A percentile compares a stretch with the other conserved stretches of the same genome.
Evolutionary conservation across 1,140 invertebrate genomes (phyloP).

Genomic region (Eupristina koningsbergeri): DNA sequence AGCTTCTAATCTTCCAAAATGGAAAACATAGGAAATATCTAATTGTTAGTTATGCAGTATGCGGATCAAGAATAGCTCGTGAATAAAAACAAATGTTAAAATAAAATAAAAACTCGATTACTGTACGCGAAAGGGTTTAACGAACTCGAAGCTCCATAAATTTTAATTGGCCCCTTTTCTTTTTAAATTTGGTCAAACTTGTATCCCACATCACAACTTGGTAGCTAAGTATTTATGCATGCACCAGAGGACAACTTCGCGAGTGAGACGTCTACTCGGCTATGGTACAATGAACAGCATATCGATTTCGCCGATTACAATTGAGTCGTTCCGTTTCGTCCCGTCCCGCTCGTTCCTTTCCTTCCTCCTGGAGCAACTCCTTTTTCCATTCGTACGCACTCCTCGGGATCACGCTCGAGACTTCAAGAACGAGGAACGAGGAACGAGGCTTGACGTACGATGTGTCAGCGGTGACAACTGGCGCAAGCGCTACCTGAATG

Average conservation of each 20-base stretch:
- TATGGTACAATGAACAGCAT: too few species aligned
- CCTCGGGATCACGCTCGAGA: slow-evolving; percentile 48
- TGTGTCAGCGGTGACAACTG: slow-evolving; percentile 74
- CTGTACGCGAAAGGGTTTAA: not conserved
- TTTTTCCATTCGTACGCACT: slow-evolving; percentile 61
- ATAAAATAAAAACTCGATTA: too few species aligned
- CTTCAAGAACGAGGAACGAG: slow-evolving; percentile 66
- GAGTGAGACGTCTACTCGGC: slow-evolving; percentile 35
- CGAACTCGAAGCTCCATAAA: not conserved
- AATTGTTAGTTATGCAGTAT: too few species aligned
- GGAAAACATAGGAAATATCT: too few species aligned
- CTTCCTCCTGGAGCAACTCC: slow-evolving; percentile 55
- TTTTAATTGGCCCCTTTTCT: slow-evolving; percentile 31
- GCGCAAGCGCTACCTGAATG: slow-evolving; percentile 72
- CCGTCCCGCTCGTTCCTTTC: too few species aligned
- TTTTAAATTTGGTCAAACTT: too few species aligned
- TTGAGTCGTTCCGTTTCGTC: slow-evolving; percentile 67
- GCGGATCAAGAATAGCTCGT: too few species aligned
- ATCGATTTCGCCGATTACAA: slow-evolving; percentile 57
- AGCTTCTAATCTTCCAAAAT: slow-evolving; percentile 5
- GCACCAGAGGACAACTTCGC: slow-evolving; percentile 4
- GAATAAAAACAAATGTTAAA: not conserved
- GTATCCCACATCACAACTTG: too few species aligned
- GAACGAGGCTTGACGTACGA: slow-evolving; percentile 71
- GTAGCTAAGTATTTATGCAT: not conserved